Evolutionary conservation across 2,797 vertebrate species (phyloP).

Genomic region (Sebastiscus tertius): DNA sequence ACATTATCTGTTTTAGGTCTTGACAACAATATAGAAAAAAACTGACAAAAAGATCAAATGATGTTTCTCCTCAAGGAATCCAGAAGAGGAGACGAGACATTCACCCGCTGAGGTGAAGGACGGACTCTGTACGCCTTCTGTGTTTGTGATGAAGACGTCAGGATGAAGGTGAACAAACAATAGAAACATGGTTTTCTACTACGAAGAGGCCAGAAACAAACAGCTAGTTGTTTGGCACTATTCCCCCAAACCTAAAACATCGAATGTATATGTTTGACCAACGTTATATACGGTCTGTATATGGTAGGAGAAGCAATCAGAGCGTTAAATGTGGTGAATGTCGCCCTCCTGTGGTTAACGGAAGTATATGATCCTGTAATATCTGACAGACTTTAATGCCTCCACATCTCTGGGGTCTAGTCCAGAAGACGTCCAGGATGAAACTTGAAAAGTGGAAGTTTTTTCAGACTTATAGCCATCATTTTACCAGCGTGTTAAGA

Average conservation of each 20-base stretch:
- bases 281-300: neutral
- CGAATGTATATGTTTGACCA: neutral
- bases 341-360: conserved; percentile 33
- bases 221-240: conserved; percentile 32
- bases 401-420: neutral
- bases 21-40: conserved; percentile 34
- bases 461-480: no score
- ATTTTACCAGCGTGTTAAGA: neutral
- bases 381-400: neutral
- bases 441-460: no score
- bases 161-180: neutral
- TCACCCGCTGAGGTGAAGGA: conserved; percentile 14
- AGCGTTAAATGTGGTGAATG: neutral
- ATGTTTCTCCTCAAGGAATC: conserved; percentile 5
- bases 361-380: neutral
- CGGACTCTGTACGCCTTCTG: conserved; percentile 7
- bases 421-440: accelerated
- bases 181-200: neutral
- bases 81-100: neutral
- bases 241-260: conserved; percentile 8
- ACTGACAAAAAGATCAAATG: neutral
- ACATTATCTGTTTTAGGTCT: conserved; percentile 12
- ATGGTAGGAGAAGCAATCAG: neutral
- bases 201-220: neutral
- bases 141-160: neutral